phyloP scores from a whole-genome alignment of 2,113 vertebrate species.

The Daboia siamensis region DNA sequence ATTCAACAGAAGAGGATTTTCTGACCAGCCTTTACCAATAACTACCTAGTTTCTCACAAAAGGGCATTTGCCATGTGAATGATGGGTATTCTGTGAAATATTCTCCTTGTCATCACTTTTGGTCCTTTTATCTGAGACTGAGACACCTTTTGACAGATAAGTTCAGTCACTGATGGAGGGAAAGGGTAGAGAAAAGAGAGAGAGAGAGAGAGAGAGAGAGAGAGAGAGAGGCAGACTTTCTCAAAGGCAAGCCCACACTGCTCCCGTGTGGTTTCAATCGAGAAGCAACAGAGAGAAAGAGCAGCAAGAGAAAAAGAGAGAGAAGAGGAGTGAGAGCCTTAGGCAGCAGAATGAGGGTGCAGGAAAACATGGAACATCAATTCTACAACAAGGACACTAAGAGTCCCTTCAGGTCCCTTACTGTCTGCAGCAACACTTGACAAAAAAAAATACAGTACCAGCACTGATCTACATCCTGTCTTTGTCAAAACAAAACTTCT shows the following conservation, averaged over 20 bases:
- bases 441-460: constrained; percentile 5
- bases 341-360: background rate
- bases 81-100: constrained; percentile 75
- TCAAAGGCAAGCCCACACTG: constrained; percentile 78
- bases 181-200: constrained; percentile 18
- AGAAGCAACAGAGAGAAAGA: constrained; percentile 53
- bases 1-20: constrained; percentile 55
- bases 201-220: constrained; percentile 28
- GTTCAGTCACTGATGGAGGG: constrained; percentile 56
- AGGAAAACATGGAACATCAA: accelerated
- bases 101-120: constrained; percentile 72
- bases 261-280: constrained; percentile 76
- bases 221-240: constrained; percentile 40
- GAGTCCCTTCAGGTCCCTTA: background rate
- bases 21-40: constrained; percentile 50
- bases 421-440: background rate
- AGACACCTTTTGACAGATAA: constrained; percentile 64
- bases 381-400: background rate
- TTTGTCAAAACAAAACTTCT: background rate
- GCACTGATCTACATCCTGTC: background rate
- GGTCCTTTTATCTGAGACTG: constrained; percentile 60
- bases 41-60: constrained; percentile 71
- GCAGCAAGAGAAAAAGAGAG: background rate
- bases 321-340: background rate
- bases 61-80: constrained; percentile 73